Conservation (phyloP, 2,113 vertebrate genomes). For the Lepidothrix coronata region DNA sequence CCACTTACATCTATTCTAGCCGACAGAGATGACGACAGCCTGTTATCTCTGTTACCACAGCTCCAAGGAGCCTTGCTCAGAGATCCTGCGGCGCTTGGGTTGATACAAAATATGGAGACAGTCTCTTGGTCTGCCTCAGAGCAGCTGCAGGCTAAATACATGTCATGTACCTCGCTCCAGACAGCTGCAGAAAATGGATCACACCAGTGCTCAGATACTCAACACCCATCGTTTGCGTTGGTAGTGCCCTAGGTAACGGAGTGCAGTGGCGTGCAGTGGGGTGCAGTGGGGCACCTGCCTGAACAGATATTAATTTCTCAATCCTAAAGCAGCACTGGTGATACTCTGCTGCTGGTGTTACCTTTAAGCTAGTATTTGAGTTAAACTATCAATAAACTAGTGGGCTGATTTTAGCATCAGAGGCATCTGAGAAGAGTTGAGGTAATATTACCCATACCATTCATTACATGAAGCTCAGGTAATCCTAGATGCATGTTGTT, state of each 20-base stretch:
- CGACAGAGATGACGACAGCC: background rate
- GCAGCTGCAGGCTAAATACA: background rate
- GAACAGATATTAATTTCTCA: background rate
- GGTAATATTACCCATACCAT: background rate
- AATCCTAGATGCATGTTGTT: background rate
- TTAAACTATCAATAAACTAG: background rate
- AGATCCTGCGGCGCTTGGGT: background rate
- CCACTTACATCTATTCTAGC: background rate
- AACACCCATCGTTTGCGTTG: fast-evolving
- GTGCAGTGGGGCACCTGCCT: background rate
- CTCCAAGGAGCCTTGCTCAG: background rate
- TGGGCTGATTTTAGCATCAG: background rate
- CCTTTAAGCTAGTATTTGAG: background rate
- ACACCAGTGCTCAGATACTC: fast-evolving
- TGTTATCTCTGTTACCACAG: background rate
- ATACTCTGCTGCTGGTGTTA: background rate
- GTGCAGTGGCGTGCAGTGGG: too few species aligned
- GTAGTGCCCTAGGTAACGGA: fast-evolving
- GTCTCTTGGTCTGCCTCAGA: background rate
- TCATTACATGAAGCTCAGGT: background rate
- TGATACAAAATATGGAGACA: background rate
- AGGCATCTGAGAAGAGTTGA: background rate
- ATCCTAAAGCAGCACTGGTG: background rate
- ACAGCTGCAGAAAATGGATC: background rate
- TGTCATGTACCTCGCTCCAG: fast-evolving